Base-by-base conservation (phyloP, 2,888 invertebrate genomes). In the Belgica antarctica region DNA sequence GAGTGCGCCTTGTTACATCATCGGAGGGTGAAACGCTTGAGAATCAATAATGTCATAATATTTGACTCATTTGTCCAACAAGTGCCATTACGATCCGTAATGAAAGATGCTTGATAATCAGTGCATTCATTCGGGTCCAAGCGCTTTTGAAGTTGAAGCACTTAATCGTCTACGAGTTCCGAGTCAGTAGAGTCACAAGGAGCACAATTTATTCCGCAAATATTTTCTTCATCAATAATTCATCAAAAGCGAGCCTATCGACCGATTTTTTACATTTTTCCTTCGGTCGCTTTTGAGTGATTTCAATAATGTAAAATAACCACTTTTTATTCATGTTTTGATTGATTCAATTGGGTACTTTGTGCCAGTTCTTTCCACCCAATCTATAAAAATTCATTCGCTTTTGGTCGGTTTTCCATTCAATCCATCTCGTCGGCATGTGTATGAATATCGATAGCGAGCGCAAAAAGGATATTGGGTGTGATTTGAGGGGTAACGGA, bases 321-420 rank as follows among this genome's bases (percentile, higher is more conserved):
- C 36, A n/a, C 25, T 61, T 70, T 70, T 61, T 70, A 61, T 70
- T 68, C 68, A 57, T 70, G 61, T 70, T 70, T 69, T 70, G 70
- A 70, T 70, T 70, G 70, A 70, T 70, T 61, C 70, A 36, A 70
- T 68, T 70, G 70, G 70, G 25, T 27, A 34, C 25, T 69, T 69
- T 31, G 52, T 19, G 52, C 34, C 17, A 63, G 41, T 63, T 62
- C 19, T 15, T 62, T 62, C 22, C 52, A 22, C 52, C 52, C n/a
- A 59, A 27, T 59, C 22, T 22, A 59, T 5, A n/a, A 8, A 27
- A 12, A 59, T 59, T 59, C 19, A 59, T 59, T 59, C 59, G 25
- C 59, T 59, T n/a, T 59, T 59, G 59, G 59, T 59, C 59, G 25
- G 8, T 52, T 22, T 12, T 27, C 27, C 27, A 59, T 59, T 61